Evolutionary conservation across 1,140 invertebrate genomes (phyloP), one percentile per base, ranked within the genome.

Genomic region (Brachionus manjavacas): DNA sequence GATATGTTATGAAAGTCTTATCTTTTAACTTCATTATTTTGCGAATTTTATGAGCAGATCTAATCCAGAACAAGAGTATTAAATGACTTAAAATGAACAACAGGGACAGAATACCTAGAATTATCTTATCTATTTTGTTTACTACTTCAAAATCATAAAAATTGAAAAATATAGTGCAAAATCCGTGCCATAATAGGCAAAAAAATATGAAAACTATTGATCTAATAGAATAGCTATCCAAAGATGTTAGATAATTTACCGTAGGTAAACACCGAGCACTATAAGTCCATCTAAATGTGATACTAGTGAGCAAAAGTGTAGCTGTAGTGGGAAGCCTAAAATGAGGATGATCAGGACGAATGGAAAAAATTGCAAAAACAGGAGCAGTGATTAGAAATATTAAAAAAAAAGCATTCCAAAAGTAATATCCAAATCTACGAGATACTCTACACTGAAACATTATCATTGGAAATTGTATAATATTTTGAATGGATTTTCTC

Each of bases 311-410:
- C 25, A 88, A 85, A 9, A 88, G 85, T 20, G 88, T 88, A 68
- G 87, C 87, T 41, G 87, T 86, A 70, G 89, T 85, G 84, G 89
- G 88, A 7, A 90, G 86, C 7, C 89, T 87, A 85, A 89, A 89
- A 84, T 90, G 87, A 28, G 89, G 88, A 11, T 86, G 84, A 12
- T 86, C 85, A 35, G 87, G 87, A n/a, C 87, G 85, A 72, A 90
- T 89, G 16, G 88, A 88, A 86, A 90, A 90, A 84, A 89, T 90
- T 43, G 89, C 87, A 86, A 90, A 90, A 43, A 88, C 87, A 84
- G 89, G 85, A 84, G 87, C 88, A 85, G 88, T 89, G 46, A 88
- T 88, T 14, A 88, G 85, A 66, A 87, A 87, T 87, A 86, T 86
- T 64, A 86, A 64, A 31, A 86, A 81, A 80, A 85, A 86, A 14